phyloP scores from a whole-genome alignment of 2,797 vertebrate genomes.

The Sebastes trivittatus region DNA sequence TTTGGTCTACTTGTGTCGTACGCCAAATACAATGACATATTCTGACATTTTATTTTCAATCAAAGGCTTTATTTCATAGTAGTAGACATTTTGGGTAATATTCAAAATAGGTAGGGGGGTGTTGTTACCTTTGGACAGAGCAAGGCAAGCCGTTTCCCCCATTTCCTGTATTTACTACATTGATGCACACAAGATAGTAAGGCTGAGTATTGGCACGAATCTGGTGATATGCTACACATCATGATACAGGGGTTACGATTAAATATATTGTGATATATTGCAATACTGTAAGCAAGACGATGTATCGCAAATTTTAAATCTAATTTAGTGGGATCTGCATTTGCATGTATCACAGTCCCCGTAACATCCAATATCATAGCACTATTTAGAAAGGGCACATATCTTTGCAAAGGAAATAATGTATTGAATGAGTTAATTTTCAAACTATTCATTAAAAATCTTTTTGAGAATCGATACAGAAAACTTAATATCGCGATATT shows the following conservation, averaged over 20 bases:
- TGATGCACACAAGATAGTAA: not conserved
- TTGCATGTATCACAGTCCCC: not conserved
- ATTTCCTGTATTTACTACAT: not conserved
- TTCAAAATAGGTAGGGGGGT: not conserved
- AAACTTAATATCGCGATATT: not conserved
- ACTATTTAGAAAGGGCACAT: not conserved
- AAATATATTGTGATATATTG: too few species aligned
- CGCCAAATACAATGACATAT: not conserved
- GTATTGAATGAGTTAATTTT: fast-evolving
- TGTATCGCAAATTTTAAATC: not conserved
- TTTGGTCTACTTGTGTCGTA: not conserved
- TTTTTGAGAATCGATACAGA: too few species aligned
- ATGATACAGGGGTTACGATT: too few species aligned
- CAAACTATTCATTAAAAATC: too few species aligned
- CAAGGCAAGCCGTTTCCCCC: not conserved
- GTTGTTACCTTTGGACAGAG: not conserved
- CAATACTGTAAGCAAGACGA: too few species aligned
- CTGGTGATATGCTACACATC: fast-evolving
- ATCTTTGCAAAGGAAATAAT: not conserved
- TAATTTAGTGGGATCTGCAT: not conserved
- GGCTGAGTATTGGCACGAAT: too few species aligned
- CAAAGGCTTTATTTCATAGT: not conserved
- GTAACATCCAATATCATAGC: not conserved
- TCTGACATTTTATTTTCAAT: not conserved
- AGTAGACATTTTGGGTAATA: not conserved